phyloP scores from a whole-genome alignment of 2,113 vertebrate genomes.

The Sprattus sprattus region DNA sequence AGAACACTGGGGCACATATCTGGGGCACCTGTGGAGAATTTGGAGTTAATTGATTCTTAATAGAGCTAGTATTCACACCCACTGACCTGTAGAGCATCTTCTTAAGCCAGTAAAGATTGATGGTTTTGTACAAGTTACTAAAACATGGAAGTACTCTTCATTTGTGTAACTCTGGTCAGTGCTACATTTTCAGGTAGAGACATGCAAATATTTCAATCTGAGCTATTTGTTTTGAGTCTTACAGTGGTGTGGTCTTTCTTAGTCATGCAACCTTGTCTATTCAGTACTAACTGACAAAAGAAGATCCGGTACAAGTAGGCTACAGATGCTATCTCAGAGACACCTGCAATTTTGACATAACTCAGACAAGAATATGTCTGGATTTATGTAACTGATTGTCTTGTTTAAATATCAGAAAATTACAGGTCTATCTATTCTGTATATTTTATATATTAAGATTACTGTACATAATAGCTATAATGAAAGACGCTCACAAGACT shows the following conservation, averaged over 20 bases:
- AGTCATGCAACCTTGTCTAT: not conserved
- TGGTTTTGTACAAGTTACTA: not conserved
- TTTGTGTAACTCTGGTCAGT: not conserved
- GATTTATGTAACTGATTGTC: too few relatives aligned
- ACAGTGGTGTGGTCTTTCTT: too few relatives aligned
- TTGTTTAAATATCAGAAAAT: too few relatives aligned
- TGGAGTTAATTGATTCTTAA: not conserved
- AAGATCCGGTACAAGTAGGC: not conserved
- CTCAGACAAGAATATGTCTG: too few relatives aligned
- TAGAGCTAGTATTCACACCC: not conserved
- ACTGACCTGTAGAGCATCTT: not conserved
- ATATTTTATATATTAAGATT: not conserved
- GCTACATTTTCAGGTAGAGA: not conserved
- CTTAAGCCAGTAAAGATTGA: not conserved
- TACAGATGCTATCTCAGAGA: not conserved
- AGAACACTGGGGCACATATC: constrained; percentile 1
- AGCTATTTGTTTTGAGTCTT: too few relatives aligned
- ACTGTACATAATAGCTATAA: not conserved
- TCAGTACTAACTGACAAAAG: not conserved
- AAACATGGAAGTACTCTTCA: not conserved
- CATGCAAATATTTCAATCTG: not conserved
- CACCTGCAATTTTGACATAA: not conserved
- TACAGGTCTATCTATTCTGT: too few relatives aligned
- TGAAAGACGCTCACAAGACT: not conserved
- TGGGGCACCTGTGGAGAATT: not conserved